phyloP scores from a whole-genome alignment of 2,113 vertebrate species.

The Thymallus thymallus region DNA sequence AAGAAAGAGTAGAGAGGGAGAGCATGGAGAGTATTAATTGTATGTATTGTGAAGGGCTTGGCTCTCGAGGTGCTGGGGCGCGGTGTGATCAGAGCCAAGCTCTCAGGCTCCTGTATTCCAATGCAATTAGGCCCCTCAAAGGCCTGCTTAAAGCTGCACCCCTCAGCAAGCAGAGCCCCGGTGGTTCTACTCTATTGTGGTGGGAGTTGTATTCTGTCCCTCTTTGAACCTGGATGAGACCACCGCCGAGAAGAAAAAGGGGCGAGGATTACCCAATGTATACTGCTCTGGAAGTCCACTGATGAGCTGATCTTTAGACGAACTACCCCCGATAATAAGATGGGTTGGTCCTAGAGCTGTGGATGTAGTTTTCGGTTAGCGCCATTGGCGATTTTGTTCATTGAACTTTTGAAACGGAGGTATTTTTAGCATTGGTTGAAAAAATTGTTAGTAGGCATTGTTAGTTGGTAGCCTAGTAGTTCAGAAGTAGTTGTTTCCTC shows the following conservation, averaged over 20 bases:
- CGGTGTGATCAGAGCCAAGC: slow-evolving; percentile 77
- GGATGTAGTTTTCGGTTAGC: not conserved
- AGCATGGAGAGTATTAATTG: slow-evolving; percentile 69
- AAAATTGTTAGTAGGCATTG: too few relatives aligned
- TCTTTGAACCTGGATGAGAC: slow-evolving; percentile 73
- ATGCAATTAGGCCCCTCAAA: slow-evolving; percentile 93
- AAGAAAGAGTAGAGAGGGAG: not conserved
- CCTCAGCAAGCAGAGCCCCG: slow-evolving; percentile 63
- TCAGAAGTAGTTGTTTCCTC: not conserved
- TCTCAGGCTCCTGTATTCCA: slow-evolving; percentile 88
- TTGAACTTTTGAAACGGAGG: not conserved
- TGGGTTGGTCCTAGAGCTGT: not conserved
- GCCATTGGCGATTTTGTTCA: not conserved
- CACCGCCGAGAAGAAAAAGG: slow-evolving; percentile 71
- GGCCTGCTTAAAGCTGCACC: slow-evolving; percentile 88
- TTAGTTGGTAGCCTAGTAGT: too few relatives aligned
- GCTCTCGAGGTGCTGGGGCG: slow-evolving; percentile 61
- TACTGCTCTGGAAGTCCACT: slow-evolving; percentile 40
- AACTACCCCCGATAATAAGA: slow-evolving; percentile 16
- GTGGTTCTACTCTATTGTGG: slow-evolving; percentile 73
- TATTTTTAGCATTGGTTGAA: not conserved
- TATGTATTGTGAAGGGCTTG: slow-evolving; percentile 64
- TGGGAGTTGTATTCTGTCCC: slow-evolving; percentile 67
- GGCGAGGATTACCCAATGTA: slow-evolving; percentile 66
- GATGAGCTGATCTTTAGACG: slow-evolving; percentile 17